Conservation (phyloP, 2,888 invertebrate genomes). For the Cephus nigrinus region DNA sequence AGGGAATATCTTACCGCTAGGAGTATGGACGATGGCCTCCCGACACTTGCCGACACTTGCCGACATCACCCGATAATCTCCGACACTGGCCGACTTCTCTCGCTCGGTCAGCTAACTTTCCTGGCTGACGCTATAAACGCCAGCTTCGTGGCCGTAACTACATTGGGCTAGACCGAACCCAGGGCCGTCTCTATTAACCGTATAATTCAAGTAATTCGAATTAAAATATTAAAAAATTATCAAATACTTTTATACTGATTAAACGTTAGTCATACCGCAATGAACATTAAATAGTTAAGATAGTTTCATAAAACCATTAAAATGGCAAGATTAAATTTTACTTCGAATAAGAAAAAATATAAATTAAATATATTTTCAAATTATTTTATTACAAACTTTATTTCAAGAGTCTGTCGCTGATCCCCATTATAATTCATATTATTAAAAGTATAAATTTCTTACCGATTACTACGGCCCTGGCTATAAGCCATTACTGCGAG, state of each 20-base stretch:
- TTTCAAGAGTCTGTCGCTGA: neutral
- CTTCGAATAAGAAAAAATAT: neutral
- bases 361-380: neutral
- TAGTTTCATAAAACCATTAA: neutral
- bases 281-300: neutral
- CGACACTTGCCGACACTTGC: neutral
- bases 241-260: neutral
- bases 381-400: neutral
- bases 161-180: constrained; percentile 19
- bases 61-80: constrained; percentile 29
- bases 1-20: neutral
- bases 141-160: constrained; percentile 39
- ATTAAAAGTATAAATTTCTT: neutral
- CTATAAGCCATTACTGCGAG: constrained; percentile 61
- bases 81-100: constrained; percentile 25
- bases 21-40: neutral
- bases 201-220: neutral
- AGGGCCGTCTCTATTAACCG: constrained; percentile 7
- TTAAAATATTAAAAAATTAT: neutral
- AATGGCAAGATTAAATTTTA: neutral
- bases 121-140: constrained; percentile 50
- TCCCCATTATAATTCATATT: neutral
- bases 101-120: constrained; percentile 46
- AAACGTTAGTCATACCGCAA: neutral
- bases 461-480: constrained; percentile 45